These are phyloP conservation scores for Anisognathus igniventris DNA, from an alignment of 2,797 vertebrate genomes.

Conservation along the genomic window DNA sequence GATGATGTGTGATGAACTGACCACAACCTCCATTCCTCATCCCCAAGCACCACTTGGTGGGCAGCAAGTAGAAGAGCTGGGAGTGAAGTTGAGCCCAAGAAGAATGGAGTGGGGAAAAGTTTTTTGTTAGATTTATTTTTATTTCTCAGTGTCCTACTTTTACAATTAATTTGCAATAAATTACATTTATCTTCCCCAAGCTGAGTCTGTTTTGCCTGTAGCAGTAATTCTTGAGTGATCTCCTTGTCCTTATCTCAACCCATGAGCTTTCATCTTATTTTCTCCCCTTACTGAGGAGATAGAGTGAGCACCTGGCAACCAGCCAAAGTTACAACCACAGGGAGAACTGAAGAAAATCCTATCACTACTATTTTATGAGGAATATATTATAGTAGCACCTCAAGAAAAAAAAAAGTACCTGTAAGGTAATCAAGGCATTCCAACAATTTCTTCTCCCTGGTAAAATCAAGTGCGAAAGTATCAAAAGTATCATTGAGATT, in stretches of 20 bases:
- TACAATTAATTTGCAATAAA: neutral
- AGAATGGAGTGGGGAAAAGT: neutral
- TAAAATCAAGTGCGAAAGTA: constrained; percentile 95
- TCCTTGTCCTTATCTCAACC: neutral
- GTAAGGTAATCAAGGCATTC: constrained; percentile 98
- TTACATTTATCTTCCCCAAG: neutral
- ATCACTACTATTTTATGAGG: neutral
- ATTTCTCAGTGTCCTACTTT: neutral
- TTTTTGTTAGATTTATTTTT: neutral
- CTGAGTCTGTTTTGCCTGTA: neutral
- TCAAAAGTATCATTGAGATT: constrained; percentile 97
- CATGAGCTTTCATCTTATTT: neutral
- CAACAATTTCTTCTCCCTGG: constrained; percentile 95
- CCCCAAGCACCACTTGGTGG: fast-evolving
- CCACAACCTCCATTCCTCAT: neutral
- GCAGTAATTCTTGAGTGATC: neutral
- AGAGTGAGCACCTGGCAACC: neutral
- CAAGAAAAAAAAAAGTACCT: constrained; percentile 74
- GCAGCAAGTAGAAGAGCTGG: neutral
- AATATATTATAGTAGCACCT: neutral
- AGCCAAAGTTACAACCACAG: neutral
- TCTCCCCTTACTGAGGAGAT: neutral
- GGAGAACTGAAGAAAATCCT: neutral
- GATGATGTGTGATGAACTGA: neutral
- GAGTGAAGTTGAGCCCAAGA: neutral